Evolutionary conservation across 2,797 vertebrate species (phyloP).

Genomic region (Danio aesculapii): DNA sequence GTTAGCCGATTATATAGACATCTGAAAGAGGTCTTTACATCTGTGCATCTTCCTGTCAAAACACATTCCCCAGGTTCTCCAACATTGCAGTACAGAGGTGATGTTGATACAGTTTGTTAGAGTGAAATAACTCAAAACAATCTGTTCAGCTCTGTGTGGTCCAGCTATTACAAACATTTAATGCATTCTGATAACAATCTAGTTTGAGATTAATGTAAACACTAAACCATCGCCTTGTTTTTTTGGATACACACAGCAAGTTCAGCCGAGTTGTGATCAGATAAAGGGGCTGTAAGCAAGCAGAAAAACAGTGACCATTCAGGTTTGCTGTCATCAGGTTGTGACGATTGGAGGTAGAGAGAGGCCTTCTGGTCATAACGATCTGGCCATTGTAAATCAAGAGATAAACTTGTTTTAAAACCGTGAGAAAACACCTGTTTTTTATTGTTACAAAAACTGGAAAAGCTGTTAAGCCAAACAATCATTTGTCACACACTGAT

Average conservation of each 20-base stretch:
- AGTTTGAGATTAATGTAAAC: constrained; percentile 7
- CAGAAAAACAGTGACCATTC: not conserved
- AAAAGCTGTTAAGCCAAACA: constrained; percentile 1
- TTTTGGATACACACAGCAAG: not conserved
- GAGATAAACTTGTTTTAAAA: not conserved
- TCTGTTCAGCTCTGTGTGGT: constrained; percentile 15
- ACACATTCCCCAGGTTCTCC: not conserved
- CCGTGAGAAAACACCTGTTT: not conserved
- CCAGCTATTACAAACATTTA: constrained; percentile 14
- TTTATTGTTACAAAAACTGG: not conserved
- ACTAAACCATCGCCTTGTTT: not conserved
- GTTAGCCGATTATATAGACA: constrained; percentile 9
- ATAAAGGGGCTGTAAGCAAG: not conserved
- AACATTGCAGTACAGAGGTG: not conserved
- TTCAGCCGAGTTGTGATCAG: not conserved
- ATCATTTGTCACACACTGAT: no score
- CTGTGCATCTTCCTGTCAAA: constrained; percentile 26
- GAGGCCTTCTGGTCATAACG: not conserved
- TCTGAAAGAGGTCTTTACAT: constrained; percentile 5
- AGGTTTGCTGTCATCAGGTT: not conserved
- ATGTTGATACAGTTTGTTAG: constrained; percentile 28
- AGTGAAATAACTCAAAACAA: constrained; percentile 3
- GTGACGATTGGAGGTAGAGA: not conserved
- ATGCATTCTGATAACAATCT: constrained; percentile 9
- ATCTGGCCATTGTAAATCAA: not conserved